These are phyloP conservation scores for Anticlea derivata DNA, from an alignment of 2,888 invertebrate species.

Conservation along the genomic window DNA sequence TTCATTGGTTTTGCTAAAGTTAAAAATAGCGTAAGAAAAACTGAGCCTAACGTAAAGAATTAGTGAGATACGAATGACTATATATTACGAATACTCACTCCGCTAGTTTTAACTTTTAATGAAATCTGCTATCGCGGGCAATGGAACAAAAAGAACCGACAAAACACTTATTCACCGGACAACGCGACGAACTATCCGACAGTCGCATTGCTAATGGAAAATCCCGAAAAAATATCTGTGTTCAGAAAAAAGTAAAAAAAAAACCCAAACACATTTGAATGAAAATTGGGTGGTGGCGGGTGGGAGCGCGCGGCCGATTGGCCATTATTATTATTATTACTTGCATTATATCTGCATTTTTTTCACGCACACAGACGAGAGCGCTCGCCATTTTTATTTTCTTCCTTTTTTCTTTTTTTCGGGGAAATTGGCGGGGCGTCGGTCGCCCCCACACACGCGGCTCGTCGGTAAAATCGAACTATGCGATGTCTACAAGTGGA, in stretches of 20 bases:
- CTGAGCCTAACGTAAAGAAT: conserved; percentile 6
- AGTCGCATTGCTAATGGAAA: conserved; percentile 78
- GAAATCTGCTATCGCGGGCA: conserved; percentile 51
- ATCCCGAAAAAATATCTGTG: conserved; percentile 78
- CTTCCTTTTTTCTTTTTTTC: conserved; percentile 74
- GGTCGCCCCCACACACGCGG: conserved; percentile 57
- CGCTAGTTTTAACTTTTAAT: conserved; percentile 54
- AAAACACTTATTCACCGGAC: conserved; percentile 60
- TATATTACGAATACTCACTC: conserved; percentile 18
- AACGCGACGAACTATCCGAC: conserved; percentile 61
- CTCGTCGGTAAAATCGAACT: conserved; percentile 65
- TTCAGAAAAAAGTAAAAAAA: conserved; percentile 67
- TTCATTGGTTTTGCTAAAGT: no score
- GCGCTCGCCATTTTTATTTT: conserved; percentile 76
- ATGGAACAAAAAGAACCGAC: conserved; percentile 50
- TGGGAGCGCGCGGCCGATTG: conserved; percentile 66
- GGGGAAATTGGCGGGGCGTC: conserved; percentile 64
- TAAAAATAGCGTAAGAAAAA: no score
- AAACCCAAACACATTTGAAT: conserved; percentile 80
- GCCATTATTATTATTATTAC: conserved; percentile 84
- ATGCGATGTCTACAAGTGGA: conserved; percentile 83
- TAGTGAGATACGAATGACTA: conserved; percentile 14
- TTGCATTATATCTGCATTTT: conserved; percentile 82
- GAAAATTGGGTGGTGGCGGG: conserved; percentile 79
- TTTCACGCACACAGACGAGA: conserved; percentile 75